These are phyloP conservation scores for Perithous albicinctus DNA, from an alignment of 2,888 invertebrate species.

Conservation along the genomic window DNA sequence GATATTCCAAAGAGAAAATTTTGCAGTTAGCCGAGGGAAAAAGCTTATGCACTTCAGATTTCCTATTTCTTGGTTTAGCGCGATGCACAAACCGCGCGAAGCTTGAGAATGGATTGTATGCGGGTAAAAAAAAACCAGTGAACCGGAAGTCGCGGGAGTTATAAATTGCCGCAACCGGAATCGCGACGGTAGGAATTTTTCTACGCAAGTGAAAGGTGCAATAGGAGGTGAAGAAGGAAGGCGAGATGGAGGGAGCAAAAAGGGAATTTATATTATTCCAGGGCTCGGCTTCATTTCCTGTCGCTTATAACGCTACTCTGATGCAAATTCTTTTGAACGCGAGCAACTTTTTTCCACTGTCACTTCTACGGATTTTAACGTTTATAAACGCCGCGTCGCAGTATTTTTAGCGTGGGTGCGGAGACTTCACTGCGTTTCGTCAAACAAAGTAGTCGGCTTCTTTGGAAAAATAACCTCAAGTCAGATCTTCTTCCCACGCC, in stretches of 20 bases:
- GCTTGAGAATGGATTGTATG: constrained; percentile 27
- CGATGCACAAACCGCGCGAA: not conserved
- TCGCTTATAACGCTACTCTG: not conserved
- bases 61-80: not conserved
- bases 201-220: not conserved
- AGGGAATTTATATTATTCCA: not conserved
- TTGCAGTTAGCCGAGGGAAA: not conserved
- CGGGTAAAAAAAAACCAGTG: constrained; percentile 5
- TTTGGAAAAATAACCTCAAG: not conserved
- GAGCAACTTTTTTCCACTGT: not conserved
- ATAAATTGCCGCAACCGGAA: constrained; percentile 50
- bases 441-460: not conserved
- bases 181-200: constrained; percentile 37
- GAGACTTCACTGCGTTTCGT: not conserved
- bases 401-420: not conserved
- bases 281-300: constrained; percentile 20
- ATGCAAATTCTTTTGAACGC: constrained; percentile 16
- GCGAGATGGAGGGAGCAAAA: not conserved
- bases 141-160: constrained; percentile 41
- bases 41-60: not conserved
- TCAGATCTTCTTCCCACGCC: not conserved
- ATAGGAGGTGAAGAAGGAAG: not conserved
- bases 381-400: not conserved
- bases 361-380: not conserved
- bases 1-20: not conserved